A percentile compares a stretch with the other conserved stretches of the same genome.
These are phyloP conservation scores for Meteorus cinctellus DNA, from an alignment of 2,888 invertebrate species.

Conservation along the genomic window DNA sequence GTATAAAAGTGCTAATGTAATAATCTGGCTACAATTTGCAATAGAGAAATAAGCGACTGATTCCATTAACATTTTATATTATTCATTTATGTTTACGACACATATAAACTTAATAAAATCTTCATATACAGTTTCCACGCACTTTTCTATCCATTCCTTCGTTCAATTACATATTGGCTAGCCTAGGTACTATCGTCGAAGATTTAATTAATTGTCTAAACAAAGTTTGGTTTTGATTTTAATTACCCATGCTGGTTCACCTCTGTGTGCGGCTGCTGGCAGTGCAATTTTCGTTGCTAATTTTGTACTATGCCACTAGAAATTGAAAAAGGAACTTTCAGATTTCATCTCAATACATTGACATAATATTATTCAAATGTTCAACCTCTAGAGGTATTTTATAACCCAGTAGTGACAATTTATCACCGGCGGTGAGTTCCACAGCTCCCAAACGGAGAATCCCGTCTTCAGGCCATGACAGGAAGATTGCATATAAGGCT, in stretches of 20 bases:
- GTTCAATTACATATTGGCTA: neutral
- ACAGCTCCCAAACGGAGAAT: slow-evolving; percentile 75
- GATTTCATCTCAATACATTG: slow-evolving; percentile 15
- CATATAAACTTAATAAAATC: slow-evolving; percentile 28
- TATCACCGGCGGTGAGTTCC: slow-evolving; percentile 62
- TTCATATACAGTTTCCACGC: slow-evolving; percentile 31
- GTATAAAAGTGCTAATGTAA: slow-evolving; percentile 29
- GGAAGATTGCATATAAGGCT: slow-evolving; percentile 80
- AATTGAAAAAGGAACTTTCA: slow-evolving; percentile 25
- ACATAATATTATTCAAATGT: slow-evolving; percentile 37
- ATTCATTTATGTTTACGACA: neutral
- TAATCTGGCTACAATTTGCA: slow-evolving; percentile 30
- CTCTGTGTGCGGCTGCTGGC: slow-evolving; percentile 58
- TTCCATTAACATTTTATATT: neutral
- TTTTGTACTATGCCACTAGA: slow-evolving; percentile 55
- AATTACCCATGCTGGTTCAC: slow-evolving; percentile 67
- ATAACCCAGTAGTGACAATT: slow-evolving; percentile 76
- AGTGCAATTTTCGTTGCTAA: slow-evolving; percentile 54
- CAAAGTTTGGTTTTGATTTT: slow-evolving; percentile 45
- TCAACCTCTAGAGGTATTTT: slow-evolving; percentile 61
- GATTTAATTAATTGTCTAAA: slow-evolving; percentile 21
- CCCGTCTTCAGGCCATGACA: slow-evolving; percentile 81
- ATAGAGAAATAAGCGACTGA: neutral
- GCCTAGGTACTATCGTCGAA: too few relatives aligned
- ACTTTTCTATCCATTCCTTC: slow-evolving; percentile 15